A percentile compares a stretch with the other conserved stretches of the same genome.
phyloP scores from a whole-genome alignment of 2,113 vertebrate species.

The Oryzias javanicus region DNA sequence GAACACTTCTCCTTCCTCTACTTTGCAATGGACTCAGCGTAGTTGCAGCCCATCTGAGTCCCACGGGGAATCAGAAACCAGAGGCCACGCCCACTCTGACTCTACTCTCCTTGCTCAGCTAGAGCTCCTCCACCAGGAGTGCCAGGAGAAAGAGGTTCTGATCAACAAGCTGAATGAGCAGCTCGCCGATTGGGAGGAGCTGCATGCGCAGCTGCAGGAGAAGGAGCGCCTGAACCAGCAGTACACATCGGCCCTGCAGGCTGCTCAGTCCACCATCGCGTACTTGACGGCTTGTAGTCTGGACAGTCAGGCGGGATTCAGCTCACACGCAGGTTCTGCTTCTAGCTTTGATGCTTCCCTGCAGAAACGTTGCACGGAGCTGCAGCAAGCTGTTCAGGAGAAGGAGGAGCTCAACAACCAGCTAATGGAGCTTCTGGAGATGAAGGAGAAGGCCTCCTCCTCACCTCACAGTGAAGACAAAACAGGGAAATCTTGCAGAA shows the following conservation, averaged over 20 bases:
- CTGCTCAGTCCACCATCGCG: constrained; percentile 76
- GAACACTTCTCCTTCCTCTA: constrained; percentile 33
- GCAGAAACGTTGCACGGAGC: constrained; percentile 44
- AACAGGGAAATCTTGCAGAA: constrained; percentile 30
- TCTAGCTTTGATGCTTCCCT: constrained; percentile 28
- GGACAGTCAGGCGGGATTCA: constrained; percentile 61
- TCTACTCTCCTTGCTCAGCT: constrained; percentile 62
- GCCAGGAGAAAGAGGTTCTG: constrained; percentile 74
- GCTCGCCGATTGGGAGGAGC: constrained; percentile 61
- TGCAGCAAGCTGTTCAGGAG: constrained; percentile 60
- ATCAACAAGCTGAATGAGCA: constrained; percentile 67
- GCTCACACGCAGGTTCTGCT: constrained; percentile 15
- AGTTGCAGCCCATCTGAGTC: constrained; percentile 27
- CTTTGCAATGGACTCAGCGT: neutral
- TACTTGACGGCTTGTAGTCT: constrained; percentile 78
- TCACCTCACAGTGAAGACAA: constrained; percentile 15
- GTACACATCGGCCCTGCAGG: constrained; percentile 68
- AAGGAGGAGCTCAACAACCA: constrained; percentile 64
- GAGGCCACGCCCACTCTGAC: constrained; percentile 21
- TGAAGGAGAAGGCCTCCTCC: constrained; percentile 47
- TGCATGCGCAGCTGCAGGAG: constrained; percentile 66
- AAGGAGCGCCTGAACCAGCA: constrained; percentile 64
- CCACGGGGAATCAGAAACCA: constrained; percentile 20
- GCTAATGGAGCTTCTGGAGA: constrained; percentile 63
- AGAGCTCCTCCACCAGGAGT: constrained; percentile 77